Base-by-base conservation (phyloP, 2,113 vertebrate genomes). In the Macheiramphus alcinus region DNA sequence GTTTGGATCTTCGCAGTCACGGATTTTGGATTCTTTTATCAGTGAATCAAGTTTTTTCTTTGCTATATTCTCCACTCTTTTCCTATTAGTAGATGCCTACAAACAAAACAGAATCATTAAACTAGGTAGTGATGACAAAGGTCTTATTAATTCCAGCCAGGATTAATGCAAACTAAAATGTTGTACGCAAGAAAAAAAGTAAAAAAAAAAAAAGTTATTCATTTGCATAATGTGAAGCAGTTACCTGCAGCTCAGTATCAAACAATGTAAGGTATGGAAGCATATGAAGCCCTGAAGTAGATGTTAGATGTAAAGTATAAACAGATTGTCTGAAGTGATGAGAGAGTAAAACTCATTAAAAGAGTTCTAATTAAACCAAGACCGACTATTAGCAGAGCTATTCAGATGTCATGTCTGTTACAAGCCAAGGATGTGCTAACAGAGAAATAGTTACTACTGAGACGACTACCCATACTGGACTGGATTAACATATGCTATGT, bases 21-120 rank as follows among this genome's bases (percentile, higher is more conserved):
- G 98, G 93, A 99, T 99, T 98, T 99, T 99, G 6, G 99, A 99
- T 98, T 99, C 99, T 93, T 99, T 99, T 98, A 99, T 98, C 75
- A 99, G 97, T 13, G 98, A 99, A 94, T 99, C 99, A 65, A 99
- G 97, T 53, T 99, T 99, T 96, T 98, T 99, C 98, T 99, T 99
- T 25, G 99, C 99, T 43, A 99, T 98, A 75, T 98, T 99, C 97
- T 99, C 99, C 90, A 99, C 99, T 63, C 99, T 99, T 85, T 99
- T 99, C 96, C 99, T 98, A 58, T 99, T 99, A 83, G 98, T 97
- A n/a, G 99, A 98, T 6, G 98, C 99, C 99, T 99, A 95, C 4
- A 90, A 47, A 83, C n/a, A 63, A 53, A 95, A 66, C 14, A 90
- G 29, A 72, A 75, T 34, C 53, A 66, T 90, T 85, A 65, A 56